phyloP scores from a whole-genome alignment of 2,113 vertebrate species.

The Jaculus jaculus region DNA sequence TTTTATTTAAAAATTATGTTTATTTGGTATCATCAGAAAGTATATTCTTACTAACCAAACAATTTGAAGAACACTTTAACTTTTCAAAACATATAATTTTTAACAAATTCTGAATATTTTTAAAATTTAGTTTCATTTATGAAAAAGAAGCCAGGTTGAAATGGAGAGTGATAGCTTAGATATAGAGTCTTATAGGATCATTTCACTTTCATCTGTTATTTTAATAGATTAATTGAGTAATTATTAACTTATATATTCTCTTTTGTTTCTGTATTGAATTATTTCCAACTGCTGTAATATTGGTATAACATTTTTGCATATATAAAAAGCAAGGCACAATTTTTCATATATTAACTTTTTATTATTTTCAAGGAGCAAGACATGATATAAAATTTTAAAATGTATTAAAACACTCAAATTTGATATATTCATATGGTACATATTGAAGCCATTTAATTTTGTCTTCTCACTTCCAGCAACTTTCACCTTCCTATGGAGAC shows the following conservation, averaged over 20 bases:
- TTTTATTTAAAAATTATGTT: constrained; percentile 10
- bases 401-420: neutral
- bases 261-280: constrained; percentile 1
- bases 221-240: neutral
- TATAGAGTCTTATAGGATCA: constrained; percentile 4
- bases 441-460: neutral
- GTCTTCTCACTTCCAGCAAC: neutral
- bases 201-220: constrained; percentile 49
- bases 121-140: constrained; percentile 9
- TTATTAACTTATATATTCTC: neutral
- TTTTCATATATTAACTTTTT: neutral
- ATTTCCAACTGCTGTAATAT: neutral
- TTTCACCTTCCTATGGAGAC: neutral
- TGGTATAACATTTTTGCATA: neutral
- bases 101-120: neutral
- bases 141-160: neutral
- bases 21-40: neutral
- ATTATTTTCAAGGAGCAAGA: neutral
- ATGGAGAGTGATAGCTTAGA: neutral
- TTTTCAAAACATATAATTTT: neutral
- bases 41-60: neutral
- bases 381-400: neutral
- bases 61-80: neutral
- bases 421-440: neutral
- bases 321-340: neutral